Conservation (phyloP, 2,113 vertebrate species). For the Phoenicopterus ruber region DNA sequence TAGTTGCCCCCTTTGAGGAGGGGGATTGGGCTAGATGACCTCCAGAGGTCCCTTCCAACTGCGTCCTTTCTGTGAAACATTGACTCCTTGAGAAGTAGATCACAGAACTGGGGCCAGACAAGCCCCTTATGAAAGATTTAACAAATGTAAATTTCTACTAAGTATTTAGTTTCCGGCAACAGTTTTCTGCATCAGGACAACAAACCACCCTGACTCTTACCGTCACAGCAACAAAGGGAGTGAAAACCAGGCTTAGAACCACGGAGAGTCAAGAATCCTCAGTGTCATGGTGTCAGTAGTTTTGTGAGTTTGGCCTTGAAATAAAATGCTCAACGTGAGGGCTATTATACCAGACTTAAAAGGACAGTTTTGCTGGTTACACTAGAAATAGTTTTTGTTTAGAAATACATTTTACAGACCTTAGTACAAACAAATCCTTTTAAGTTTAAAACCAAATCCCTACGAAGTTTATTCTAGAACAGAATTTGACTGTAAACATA, state of each 20-base stretch:
- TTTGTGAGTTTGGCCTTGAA: not conserved
- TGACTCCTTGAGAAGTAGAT: not conserved
- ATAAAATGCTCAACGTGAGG: not conserved
- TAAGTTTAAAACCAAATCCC: not conserved
- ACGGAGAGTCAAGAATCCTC: not conserved
- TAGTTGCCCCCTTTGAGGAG: not conserved
- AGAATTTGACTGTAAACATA: not conserved
- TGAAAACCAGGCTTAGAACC: not conserved
- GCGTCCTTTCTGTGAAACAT: not conserved
- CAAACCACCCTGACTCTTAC: not conserved
- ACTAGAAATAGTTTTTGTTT: not conserved
- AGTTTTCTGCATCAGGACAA: not conserved
- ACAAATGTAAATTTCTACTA: not conserved
- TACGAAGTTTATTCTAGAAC: not conserved
- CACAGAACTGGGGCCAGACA: not conserved
- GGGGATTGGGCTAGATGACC: accelerated
- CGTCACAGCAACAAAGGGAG: not conserved
- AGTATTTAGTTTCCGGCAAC: not conserved
- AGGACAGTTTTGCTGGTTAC: not conserved
- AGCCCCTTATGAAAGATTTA: accelerated
- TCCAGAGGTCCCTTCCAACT: not conserved
- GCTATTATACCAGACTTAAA: not conserved
- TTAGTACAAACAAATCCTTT: not conserved
- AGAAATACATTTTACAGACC: not conserved
- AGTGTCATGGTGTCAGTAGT: not conserved